Percentiles rank a stretch among this genome's conserved stretches.
Evolutionary conservation across 1,140 invertebrate species (phyloP).

Genomic region (Drosophila subobscura): DNA sequence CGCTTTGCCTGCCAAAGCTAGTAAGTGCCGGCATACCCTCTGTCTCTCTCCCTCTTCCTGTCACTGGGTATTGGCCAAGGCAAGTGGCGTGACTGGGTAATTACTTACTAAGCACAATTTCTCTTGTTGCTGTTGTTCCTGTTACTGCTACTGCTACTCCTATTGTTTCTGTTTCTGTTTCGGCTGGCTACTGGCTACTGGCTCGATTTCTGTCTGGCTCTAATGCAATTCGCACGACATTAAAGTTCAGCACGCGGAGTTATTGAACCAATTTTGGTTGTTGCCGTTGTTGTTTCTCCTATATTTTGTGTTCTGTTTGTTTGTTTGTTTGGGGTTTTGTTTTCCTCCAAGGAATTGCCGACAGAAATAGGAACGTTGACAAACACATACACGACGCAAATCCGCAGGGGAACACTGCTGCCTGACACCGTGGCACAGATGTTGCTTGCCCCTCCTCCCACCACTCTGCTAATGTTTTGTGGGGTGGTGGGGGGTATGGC

Average conservation of each 20-base stretch:
- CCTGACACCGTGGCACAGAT: slow-evolving; percentile 38
- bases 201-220: slow-evolving; percentile 15
- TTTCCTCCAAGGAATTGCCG: slow-evolving; percentile 4
- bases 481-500: too few species aligned
- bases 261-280: slow-evolving; percentile 25
- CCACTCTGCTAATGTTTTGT: too few species aligned
- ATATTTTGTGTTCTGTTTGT: neutral
- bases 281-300: neutral
- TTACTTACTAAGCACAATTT: slow-evolving; percentile 53
- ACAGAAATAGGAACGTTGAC: slow-evolving; percentile 42
- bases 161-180: slow-evolving; percentile 33
- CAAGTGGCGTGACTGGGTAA: slow-evolving; percentile 46
- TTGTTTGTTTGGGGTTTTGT: slow-evolving; percentile 2
- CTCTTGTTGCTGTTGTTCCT: slow-evolving; percentile 17
- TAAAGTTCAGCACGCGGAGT: slow-evolving; percentile 35
- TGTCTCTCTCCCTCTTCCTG: too few species aligned
- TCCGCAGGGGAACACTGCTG: slow-evolving; percentile 17
- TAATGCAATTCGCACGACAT: slow-evolving; percentile 52
- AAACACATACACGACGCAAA: slow-evolving; percentile 24
- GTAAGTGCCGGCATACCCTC: too few species aligned
- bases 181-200: neutral
- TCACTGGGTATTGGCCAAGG: neutral
- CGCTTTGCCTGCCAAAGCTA: too few species aligned
- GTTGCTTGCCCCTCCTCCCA: slow-evolving; percentile 4
- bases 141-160: slow-evolving; percentile 24